Percentiles rank a stretch among this genome's conserved stretches.
phyloP scores from a whole-genome alignment of 2,888 invertebrate genomes.

The Mythimna lalbum region DNA sequence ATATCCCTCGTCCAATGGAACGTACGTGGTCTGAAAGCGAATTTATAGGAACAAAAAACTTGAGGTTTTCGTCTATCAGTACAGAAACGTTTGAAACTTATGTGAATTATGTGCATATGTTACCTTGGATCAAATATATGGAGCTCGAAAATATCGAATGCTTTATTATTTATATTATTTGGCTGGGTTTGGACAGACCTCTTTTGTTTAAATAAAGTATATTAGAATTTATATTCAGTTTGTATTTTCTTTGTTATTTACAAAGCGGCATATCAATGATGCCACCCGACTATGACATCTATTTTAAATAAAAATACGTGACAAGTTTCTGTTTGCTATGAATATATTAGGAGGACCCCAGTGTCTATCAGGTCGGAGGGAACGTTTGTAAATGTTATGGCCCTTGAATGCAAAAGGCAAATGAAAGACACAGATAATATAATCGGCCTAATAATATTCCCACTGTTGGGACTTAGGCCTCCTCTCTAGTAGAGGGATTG shows the following conservation, averaged over 20 bases:
- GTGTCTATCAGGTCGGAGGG: no score
- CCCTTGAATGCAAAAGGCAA: no score
- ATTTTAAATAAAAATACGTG: constrained; percentile 1
- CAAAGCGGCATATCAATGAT: constrained; percentile 1
- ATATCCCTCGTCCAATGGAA: constrained; percentile 75
- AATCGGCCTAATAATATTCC: no score
- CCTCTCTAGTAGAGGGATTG: no score
- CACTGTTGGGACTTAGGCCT: no score
- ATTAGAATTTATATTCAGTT: no score
- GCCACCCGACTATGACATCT: no score
- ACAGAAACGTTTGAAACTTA: constrained; percentile 47
- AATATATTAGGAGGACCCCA: no score
- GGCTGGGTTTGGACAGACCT: neutral
- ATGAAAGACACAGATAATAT: no score
- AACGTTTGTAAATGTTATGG: no score
- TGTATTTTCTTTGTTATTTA: neutral
- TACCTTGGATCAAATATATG: constrained; percentile 51
- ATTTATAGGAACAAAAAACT: constrained; percentile 75
- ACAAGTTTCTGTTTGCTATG: no score
- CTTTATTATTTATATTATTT: constrained; percentile 35
- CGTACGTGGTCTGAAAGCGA: constrained; percentile 78
- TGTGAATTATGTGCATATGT: constrained; percentile 62
- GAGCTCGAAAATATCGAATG: constrained; percentile 46
- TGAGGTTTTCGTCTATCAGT: constrained; percentile 64
- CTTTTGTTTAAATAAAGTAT: constrained; percentile 19